Conservation (phyloP, 2,797 vertebrate species). For the Typhlichthys subterraneus region DNA sequence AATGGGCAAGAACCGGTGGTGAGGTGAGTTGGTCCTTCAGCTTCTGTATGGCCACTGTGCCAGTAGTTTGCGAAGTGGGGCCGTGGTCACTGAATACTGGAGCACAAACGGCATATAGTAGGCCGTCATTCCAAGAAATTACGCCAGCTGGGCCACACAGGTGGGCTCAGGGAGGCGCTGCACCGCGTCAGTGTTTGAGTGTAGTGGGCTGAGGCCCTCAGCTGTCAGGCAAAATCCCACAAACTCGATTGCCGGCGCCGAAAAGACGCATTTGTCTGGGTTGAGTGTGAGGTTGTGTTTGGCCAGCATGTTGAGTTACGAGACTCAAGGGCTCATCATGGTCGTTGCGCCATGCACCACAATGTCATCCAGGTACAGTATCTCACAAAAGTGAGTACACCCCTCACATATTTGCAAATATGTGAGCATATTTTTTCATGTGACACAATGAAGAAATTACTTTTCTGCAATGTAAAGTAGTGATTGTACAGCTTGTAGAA, state of each 20-base stretch:
- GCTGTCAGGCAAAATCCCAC: conserved; percentile 2
- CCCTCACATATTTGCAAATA: no score
- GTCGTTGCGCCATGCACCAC: not conserved
- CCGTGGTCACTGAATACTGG: not conserved
- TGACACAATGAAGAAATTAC: no score
- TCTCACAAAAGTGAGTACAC: no score
- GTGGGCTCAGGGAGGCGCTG: not conserved
- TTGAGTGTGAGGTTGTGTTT: not conserved
- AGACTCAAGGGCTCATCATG: not conserved
- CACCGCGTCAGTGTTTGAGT: conserved; percentile 5
- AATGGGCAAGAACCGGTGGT: no score
- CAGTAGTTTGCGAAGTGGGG: not conserved
- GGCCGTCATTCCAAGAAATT: conserved; percentile 5
- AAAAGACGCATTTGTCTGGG: not conserved
- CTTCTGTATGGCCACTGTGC: no score
- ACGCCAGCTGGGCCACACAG: not conserved
- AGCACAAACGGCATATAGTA: conserved; percentile 1
- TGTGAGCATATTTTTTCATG: no score
- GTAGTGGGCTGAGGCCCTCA: not conserved
- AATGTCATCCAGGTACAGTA: not conserved
- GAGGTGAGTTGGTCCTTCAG: no score
- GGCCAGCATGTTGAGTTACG: not conserved
- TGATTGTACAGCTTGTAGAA: no score
- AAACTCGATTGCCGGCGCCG: not conserved
- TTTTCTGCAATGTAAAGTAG: no score